Base-by-base conservation (phyloP, 92 coral and sea anemone species). In the Meandrina meandrites region DNA sequence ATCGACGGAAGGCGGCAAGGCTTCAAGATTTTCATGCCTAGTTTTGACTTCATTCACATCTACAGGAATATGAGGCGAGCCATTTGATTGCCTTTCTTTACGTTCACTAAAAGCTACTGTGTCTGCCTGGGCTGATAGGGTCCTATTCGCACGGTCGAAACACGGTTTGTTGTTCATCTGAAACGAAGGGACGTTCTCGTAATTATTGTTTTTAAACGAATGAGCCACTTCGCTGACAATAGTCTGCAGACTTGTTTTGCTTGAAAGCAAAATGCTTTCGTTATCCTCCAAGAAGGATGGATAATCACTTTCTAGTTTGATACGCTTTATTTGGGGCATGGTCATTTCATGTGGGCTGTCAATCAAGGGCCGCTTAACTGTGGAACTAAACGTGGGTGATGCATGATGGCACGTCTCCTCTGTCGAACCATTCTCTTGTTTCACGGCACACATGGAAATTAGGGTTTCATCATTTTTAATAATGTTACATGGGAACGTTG, bases 251-350 rank as follows among this genome's bases (percentile, higher is more conserved):
- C 68, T 83, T 22, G 77, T 40, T 35, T 45, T 50, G 18, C 57
- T 81, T 10, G 62, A 34, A 64, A 28, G 31, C 9, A 13, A 68
- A 81, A 24, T 28, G 4, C 22, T 27, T 51, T 48, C 64, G 22
- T 54, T 45, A 24, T 82, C 31, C 32, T 68, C 75, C 16, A 2
- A 17, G 47, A 73, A 56, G 56, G 53, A 27, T 8, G 53, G 19
- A 14, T 32, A 45, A 74, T 56, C 22, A 5, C 36, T 32, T 22
- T 84, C 80, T 31, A 35, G 80, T n/a, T 84, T 84, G 40, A 72
- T 34, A 13, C 87, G 87, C 57, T 84, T 82, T 7, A 27, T 32
- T 13, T 12, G 31, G 80, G 72, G 54, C 36, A 51, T 57, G 71
- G 17, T 56, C 57, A 58, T 24, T 32, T 51, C 85, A 1, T 42